A percentile compares a stretch with the other conserved stretches of the same genome.
Conservation (phyloP, 2,113 vertebrate species). For the Isichthys henryi region DNA sequence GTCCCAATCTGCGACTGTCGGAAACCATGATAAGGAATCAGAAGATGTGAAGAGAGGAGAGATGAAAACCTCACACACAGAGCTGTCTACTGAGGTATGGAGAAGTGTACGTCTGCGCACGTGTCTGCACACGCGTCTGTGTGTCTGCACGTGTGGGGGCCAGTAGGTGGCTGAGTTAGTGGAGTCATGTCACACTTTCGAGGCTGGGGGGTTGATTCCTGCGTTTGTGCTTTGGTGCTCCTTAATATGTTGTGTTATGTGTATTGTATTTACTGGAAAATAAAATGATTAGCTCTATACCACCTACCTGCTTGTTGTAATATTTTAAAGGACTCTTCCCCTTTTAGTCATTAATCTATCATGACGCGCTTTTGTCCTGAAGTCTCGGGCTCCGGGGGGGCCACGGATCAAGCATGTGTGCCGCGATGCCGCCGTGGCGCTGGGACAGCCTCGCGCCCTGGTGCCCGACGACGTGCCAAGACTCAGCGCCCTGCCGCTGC, state of each 20-base stretch:
- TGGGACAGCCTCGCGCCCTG: conserved; percentile 82
- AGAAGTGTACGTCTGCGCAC: not conserved
- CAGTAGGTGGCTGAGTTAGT: not conserved
- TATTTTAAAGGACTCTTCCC: not conserved
- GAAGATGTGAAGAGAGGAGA: conserved; percentile 47
- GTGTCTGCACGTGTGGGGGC: no score
- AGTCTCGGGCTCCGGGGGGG: conserved; percentile 68
- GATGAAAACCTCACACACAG: conserved; percentile 24
- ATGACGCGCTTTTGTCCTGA: not conserved
- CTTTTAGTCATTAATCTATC: not conserved
- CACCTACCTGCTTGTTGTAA: not conserved
- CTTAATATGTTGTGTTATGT: not conserved
- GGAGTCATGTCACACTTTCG: not conserved
- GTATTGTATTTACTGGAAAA: not conserved
- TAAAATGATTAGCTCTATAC: not conserved
- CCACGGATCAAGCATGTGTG: conserved; percentile 88
- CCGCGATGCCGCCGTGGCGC: conserved; percentile 78
- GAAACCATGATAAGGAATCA: conserved; percentile 30
- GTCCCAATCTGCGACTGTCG: conserved; percentile 34
- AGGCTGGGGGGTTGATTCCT: not conserved
- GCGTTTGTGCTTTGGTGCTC: not conserved
- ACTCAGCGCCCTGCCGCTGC: conserved; percentile 79
- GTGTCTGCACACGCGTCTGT: no score
- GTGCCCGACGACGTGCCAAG: conserved; percentile 82
- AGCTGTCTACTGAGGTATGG: conserved; percentile 55